Evolutionary conservation across 2,888 invertebrate species (phyloP), one percentile per base, ranked within the genome.

Genomic region (Ptychoptera contaminata): DNA sequence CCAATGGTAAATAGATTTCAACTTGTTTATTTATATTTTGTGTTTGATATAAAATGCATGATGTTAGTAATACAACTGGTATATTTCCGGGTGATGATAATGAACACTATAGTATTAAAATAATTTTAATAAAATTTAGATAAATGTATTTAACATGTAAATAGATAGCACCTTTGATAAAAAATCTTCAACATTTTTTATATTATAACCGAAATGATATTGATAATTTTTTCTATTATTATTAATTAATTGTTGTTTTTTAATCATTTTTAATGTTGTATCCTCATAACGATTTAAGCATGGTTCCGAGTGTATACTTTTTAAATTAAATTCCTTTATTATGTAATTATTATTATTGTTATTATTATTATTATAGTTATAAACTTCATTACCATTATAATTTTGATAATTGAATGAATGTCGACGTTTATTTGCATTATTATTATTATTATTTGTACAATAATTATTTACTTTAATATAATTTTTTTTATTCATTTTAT

Each of bases 61-160:
- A 77, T 53, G 79, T 78, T 30, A 84, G 79, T 47, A 86, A 67
- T 5, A 86, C 87, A 30, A 87, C 84, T 2, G 87, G 86, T 49
- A 87, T 84, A 62, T 87, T 87, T 38, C 84, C 87, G 0, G 87
- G 87, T 29, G 77, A 76, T 48, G 82, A 78, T 50, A 86, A 72
- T 9, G 84, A 78, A 8, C 86, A 84, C 76, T 79, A 65, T 8
- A 37, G 23, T 46, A 16, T 34, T 30, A n/a, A 46, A 11, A 40
- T 15, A 37, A 30, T 5, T 30, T 43, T 23, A 16, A 36, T 8
- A 37, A 45, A 45, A n/a, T 7, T 11, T 32, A 7, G n/a, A 32
- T 32, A 41, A n/a, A 38, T 29, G 5, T 7, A 45, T 34, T 4
- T 32, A 30, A 11, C 37, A 37, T 23, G 11, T 12, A 43, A 10